Percentiles rank a stretch among this genome's conserved stretches.
These are phyloP conservation scores for Oscheius myriophilus DNA, from an alignment of 2,888 invertebrate species.

Conservation along the genomic window DNA sequence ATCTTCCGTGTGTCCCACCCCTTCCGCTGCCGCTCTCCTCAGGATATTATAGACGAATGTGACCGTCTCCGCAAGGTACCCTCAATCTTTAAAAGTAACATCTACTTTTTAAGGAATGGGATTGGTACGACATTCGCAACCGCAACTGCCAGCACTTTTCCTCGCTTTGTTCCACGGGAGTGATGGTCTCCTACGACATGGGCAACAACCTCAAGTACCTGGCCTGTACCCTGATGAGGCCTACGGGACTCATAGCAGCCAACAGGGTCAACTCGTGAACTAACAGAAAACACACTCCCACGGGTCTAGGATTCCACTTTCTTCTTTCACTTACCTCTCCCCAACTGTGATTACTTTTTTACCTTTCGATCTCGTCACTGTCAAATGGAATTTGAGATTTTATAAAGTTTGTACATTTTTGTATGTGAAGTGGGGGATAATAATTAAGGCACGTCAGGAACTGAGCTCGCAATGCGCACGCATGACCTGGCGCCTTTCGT, in stretches of 20 bases:
- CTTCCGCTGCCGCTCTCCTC: conserved; percentile 38
- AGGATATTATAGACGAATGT: conserved; percentile 19
- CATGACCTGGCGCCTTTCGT: too few relatives aligned
- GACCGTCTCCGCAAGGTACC: conserved; percentile 9
- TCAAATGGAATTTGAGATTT: too few relatives aligned
- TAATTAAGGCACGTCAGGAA: too few relatives aligned
- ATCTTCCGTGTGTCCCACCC: conserved; percentile 49
- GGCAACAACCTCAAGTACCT: conserved; percentile 45
- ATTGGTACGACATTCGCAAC: conserved; percentile 54
- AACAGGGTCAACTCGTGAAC: conserved; percentile 8
- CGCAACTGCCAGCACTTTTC: conserved; percentile 61
- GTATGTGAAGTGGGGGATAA: too few relatives aligned
- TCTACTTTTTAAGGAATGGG: conserved; percentile 28
- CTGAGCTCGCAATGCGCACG: too few relatives aligned
- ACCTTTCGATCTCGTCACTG: too few relatives aligned
- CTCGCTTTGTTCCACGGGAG: conserved; percentile 49
- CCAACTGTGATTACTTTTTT: too few relatives aligned
- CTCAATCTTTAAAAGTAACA: background rate
- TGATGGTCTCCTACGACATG: conserved; percentile 57
- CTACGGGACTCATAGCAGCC: conserved; percentile 30
- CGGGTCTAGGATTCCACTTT: conserved; percentile 13
- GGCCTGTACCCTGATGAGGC: conserved; percentile 50
- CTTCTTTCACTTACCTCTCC: conserved; percentile 1
- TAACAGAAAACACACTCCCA: background rate
- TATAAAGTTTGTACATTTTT: too few relatives aligned